Base-by-base conservation (phyloP, 2,113 vertebrate genomes). In the Prochilodus magdalenae region DNA sequence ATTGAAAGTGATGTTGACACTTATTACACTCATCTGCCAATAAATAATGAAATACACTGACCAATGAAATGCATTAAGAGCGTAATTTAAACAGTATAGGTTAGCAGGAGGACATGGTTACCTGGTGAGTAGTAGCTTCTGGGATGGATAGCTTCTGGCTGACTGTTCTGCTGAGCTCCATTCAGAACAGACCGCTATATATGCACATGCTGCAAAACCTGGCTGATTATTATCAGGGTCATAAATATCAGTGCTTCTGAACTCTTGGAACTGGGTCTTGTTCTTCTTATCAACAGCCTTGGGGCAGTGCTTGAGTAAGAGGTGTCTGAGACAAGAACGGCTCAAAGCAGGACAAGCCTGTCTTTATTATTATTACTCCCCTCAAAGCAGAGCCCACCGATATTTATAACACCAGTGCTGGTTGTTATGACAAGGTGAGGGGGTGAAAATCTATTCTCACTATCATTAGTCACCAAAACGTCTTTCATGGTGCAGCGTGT, bases 201-300 rank as follows among this genome's bases (percentile, higher is more conserved):
- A 60, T 24, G 57, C 57, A 12, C 57, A 60, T 60, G n/a, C 57
- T 12, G 10, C 4, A 11, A 60, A 11, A 57, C 55, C 36, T 78
- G 70, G 44, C 27, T 70, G 67, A 78, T 66, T 36, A 60, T 60
- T 82, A 66, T 49, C 30, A 71, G n/a, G 70, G 18, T 24, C 33
- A 20, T 62, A 51, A 24, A 62, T 51, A 74, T 63, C 11, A 13
- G 53, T 59, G 11, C 8, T 24, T 36, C 1, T 2, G 49, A 65
- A 49, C 40, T 60, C 57, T 60, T 60, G 57, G 57, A 60, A 60
- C 57, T 60, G 24, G 24, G n/a, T 60, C 57, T 8, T 60, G 22
- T 11, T 26, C 57, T 12, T 60, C 57, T 60, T 60, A 60, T 60
- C 53, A 57, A 26, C 57, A 12, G 22, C 53, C 53, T 55, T 22